These are phyloP conservation scores for Nezara viridula DNA, from an alignment of 2,888 invertebrate species.

Conservation along the genomic window DNA sequence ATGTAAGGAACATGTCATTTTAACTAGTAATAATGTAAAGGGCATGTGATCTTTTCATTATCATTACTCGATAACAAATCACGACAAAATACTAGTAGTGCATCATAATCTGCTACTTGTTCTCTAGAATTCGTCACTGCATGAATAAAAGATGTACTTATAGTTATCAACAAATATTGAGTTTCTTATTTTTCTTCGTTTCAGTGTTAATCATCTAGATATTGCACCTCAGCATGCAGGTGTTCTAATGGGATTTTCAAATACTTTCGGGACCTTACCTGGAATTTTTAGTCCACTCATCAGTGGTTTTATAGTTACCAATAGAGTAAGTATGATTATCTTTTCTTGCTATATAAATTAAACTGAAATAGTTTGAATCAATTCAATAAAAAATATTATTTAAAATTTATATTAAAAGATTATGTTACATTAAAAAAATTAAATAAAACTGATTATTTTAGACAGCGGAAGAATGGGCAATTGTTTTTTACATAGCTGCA, in stretches of 20 bases:
- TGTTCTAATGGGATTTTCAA: slow-evolving; percentile 91
- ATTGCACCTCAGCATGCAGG: slow-evolving; percentile 93
- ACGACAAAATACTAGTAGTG: neutral
- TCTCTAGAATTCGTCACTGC: neutral
- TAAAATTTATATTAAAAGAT: neutral
- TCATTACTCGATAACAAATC: neutral
- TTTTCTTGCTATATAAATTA: neutral
- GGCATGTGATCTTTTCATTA: too few species aligned
- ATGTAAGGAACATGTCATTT: too few species aligned
- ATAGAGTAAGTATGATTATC: slow-evolving; percentile 74
- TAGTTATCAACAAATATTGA: neutral
- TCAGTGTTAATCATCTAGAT: slow-evolving; percentile 82
- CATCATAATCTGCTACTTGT: neutral
- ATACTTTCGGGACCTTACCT: slow-evolving; percentile 91
- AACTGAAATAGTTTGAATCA: neutral
- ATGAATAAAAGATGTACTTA: slow-evolving; percentile 2
- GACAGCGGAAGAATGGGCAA: slow-evolving; percentile 84
- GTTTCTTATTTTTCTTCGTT: slow-evolving; percentile 61
- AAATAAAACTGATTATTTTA: slow-evolving; percentile 69
- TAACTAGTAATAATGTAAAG: too few species aligned
- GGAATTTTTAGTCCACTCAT: slow-evolving; percentile 91
- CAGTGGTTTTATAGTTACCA: slow-evolving; percentile 82
- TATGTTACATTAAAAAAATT: neutral
- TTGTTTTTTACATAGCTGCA: slow-evolving; percentile 88
- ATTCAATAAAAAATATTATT: neutral